These are phyloP conservation scores for Otus scops DNA, from an alignment of 2,797 vertebrate species.

Conservation along the genomic window DNA sequence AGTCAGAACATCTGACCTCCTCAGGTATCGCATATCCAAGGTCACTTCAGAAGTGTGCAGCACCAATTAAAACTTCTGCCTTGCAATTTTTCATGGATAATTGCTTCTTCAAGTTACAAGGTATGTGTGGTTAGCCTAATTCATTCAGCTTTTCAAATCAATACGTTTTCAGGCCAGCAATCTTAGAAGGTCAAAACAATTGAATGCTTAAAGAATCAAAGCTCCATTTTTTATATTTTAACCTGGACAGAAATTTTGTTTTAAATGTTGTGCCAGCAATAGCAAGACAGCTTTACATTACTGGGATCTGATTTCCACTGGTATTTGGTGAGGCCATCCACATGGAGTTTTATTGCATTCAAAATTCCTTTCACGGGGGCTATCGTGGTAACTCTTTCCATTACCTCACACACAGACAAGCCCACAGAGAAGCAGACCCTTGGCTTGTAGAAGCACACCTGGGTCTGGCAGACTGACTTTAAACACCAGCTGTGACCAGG, in stretches of 20 bases:
- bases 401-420: background rate
- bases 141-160: slow-evolving; percentile 38
- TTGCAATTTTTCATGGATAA: slow-evolving; percentile 27
- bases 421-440: background rate
- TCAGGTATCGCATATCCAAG: background rate
- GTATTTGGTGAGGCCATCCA: background rate
- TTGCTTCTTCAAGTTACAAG: background rate
- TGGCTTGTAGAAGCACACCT: background rate
- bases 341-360: background rate
- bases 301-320: background rate
- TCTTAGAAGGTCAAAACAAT: background rate
- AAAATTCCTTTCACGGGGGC: background rate
- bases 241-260: background rate
- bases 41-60: background rate
- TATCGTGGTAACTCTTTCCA: fast-evolving
- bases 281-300: fast-evolving
- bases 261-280: background rate
- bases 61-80: background rate
- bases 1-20: background rate
- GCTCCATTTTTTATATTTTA: background rate
- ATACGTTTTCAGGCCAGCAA: background rate
- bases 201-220: fast-evolving
- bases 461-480: background rate
- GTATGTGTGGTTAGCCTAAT: background rate
- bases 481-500: background rate